These are phyloP conservation scores for Apodemus agrarius DNA, from an alignment of 2,797 vertebrate species.

Conservation along the genomic window DNA sequence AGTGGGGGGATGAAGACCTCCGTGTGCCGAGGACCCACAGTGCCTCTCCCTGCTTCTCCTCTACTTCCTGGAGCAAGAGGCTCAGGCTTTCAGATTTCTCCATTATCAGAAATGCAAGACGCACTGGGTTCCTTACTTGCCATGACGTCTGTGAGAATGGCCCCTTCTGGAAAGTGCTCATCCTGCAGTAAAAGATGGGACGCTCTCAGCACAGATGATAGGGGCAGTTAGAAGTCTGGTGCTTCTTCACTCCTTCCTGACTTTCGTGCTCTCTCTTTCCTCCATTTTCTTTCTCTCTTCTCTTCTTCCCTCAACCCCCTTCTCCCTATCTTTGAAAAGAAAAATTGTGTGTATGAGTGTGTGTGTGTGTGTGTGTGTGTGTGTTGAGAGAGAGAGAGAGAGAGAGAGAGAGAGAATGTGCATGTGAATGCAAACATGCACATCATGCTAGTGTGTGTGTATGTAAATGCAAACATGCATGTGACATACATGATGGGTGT, in stretches of 20 bases:
- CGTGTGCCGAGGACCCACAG: not conserved
- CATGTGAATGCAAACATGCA: not conserved
- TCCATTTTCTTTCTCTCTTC: fast-evolving
- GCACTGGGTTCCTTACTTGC: not conserved
- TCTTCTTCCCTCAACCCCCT: not conserved
- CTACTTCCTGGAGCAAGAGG: not conserved
- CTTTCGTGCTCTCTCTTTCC: no score
- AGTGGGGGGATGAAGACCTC: not conserved
- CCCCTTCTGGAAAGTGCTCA: not conserved
- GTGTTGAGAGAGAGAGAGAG: not conserved
- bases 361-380: not conserved
- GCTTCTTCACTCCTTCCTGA: not conserved
- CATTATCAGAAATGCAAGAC: not conserved
- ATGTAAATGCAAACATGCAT: not conserved
- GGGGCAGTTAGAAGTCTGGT: not conserved
- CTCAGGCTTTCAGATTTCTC: not conserved
- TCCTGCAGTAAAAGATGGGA: not conserved
- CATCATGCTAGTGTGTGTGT: not conserved
- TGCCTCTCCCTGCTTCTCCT: not conserved
- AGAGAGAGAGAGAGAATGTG: not conserved
- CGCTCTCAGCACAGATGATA: not conserved
- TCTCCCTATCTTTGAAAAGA: not conserved
- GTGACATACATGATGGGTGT: not conserved
- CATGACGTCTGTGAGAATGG: not conserved
- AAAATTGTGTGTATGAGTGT: not conserved